These are phyloP conservation scores for Sminthurinus aureus DNA, from an alignment of 2,888 invertebrate species.

Conservation along the genomic window DNA sequence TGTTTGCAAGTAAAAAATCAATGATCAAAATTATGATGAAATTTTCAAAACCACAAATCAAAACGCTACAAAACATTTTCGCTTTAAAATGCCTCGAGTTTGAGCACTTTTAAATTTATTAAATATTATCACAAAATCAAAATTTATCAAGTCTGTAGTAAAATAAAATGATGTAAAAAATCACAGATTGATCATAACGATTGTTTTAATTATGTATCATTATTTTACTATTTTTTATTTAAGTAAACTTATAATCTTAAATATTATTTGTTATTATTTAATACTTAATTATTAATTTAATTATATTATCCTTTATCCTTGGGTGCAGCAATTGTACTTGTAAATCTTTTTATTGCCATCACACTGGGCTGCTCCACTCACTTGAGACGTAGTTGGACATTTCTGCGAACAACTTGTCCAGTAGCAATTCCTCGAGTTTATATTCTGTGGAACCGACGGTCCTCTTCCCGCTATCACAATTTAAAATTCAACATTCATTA, in stretches of 20 bases:
- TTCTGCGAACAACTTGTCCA: conserved; percentile 31
- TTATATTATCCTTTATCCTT: neutral
- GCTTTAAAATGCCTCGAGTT: no score
- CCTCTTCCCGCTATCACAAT: neutral
- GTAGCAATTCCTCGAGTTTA: conserved; percentile 19
- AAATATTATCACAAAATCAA: no score
- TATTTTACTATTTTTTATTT: no score
- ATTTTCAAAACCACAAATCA: neutral
- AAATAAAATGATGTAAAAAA: no score
- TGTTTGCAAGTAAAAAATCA: neutral
- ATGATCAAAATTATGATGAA: neutral
- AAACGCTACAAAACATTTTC: neutral
- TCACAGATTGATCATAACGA: no score
- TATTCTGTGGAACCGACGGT: conserved; percentile 17
- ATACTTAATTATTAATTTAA: neutral
- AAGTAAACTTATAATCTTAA: no score
- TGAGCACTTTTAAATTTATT: no score
- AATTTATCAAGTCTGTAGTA: no score
- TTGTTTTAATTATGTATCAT: neutral
- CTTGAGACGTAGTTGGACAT: conserved; percentile 36
- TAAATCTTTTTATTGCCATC: neutral
- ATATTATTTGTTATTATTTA: no score
- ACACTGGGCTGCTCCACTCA: conserved; percentile 31
- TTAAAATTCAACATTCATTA: no score
- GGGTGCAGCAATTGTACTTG: conserved; percentile 33